Evolutionary conservation across 2,113 vertebrate species (phyloP), one percentile per base, ranked within the genome.

Genomic region (Todiramphus chloris): DNA sequence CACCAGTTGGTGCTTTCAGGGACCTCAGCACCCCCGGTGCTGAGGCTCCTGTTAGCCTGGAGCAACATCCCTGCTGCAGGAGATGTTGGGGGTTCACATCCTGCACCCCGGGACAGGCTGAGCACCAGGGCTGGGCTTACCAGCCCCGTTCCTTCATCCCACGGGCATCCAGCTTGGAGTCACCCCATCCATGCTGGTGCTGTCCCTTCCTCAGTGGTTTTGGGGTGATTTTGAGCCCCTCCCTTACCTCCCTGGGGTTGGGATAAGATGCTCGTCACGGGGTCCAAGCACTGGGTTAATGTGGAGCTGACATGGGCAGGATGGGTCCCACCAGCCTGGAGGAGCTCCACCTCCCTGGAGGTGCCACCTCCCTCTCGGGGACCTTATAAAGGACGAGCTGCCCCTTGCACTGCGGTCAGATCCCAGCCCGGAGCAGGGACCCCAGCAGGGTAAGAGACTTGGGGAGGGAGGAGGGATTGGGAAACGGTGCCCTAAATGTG

Each of bases 21-120:
- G 46, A 25, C 4, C 17, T 30, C 0, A 0, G 5, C 11, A 6
- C 59, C n/a, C n/a, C 51, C 1, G 0, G 10, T 7, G 25, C 35
- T 0, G 11, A 43, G 73, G 19, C 8, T 60, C 13, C 37, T 0
- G 0, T 43, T 19, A 20, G 58, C 20, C 23, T 35, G 68, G 51
- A 55, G 37, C 37, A 37, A 8, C 37, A 37, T 37, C 37, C 37
- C 37, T 37, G 37, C 75, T 44, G 62, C 18, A 12, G 67, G 70
- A 80, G 74, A 11, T 6, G 5, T 33, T 83, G 53, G 60, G 60
- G 68, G 77, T 69, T 80, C 55, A 1, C 48, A 58, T 46, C 43
- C 83, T 18, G 39, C 64, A 3, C 3, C 62, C 53, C 0, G 0
- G 25, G 27, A 11, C 21, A 10, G n/a, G n/a, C 62, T 6, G 9